These are phyloP conservation scores for Eulemur mongoz DNA, from an alignment of 2,797 vertebrate species.

Conservation along the genomic window DNA sequence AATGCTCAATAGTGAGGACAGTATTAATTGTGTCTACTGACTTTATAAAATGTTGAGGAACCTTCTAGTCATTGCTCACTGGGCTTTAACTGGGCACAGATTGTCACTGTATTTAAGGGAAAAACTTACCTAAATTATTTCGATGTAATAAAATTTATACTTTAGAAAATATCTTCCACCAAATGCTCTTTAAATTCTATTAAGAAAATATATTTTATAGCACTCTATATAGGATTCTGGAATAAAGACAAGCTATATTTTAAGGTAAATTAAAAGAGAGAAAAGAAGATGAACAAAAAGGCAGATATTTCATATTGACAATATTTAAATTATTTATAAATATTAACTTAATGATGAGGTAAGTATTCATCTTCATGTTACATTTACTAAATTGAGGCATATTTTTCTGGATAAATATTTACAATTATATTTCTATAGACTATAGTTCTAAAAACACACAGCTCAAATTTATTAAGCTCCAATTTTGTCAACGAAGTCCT, in stretches of 20 bases:
- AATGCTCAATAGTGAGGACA: neutral
- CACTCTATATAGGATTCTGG: neutral
- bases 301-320: neutral
- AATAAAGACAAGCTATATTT: neutral
- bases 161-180: neutral
- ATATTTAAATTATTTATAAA: neutral
- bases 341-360: neutral
- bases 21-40: neutral
- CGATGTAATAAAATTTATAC: neutral
- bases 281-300: neutral
- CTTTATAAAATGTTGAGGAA: neutral
- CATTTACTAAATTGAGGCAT: neutral
- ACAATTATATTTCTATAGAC: neutral
- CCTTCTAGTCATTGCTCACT: slow-evolving; percentile 14
- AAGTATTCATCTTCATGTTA: neutral
- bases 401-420: neutral
- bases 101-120: neutral
- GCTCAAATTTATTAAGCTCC: neutral
- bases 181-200: neutral
- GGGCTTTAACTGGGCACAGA: neutral
- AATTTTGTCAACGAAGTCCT: neutral
- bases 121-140: neutral
- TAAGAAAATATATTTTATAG: neutral
- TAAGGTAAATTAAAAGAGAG: neutral
- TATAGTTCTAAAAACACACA: neutral